Conservation (phyloP, 2,113 vertebrate species). For the Cromileptes altivelis region DNA sequence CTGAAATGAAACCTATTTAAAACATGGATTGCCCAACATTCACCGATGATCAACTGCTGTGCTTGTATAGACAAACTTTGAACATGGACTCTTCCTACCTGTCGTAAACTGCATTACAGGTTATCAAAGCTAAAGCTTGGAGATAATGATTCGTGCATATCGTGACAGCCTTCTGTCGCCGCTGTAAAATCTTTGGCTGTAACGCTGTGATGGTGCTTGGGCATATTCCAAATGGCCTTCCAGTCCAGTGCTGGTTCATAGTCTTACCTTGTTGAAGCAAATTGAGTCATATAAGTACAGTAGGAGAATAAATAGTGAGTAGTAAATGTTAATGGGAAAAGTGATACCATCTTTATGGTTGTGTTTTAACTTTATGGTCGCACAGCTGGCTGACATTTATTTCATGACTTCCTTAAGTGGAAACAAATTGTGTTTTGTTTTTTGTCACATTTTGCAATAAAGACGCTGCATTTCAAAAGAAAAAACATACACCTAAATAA, state of each 20-base stretch:
- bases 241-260: constrained; percentile 1
- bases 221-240: constrained; percentile 13
- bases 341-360: constrained; percentile 51
- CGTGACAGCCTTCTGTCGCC: background rate
- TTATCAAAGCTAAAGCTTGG: background rate
- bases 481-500: background rate
- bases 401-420: constrained; percentile 21
- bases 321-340: constrained; percentile 53
- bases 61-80: background rate
- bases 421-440: background rate
- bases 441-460: background rate
- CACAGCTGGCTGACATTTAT: constrained; percentile 24
- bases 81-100: background rate
- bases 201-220: background rate
- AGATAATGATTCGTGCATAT: background rate
- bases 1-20: background rate
- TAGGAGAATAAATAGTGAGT: constrained; percentile 40
- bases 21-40: background rate
- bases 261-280: constrained; percentile 12
- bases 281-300: background rate
- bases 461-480: background rate
- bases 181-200: constrained; percentile 4
- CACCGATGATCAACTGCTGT: no score
- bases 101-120: background rate
- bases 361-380: constrained; percentile 38